These are phyloP conservation scores for Drosophila kokeensis DNA, from an alignment of 2,888 invertebrate genomes.

Conservation along the genomic window DNA sequence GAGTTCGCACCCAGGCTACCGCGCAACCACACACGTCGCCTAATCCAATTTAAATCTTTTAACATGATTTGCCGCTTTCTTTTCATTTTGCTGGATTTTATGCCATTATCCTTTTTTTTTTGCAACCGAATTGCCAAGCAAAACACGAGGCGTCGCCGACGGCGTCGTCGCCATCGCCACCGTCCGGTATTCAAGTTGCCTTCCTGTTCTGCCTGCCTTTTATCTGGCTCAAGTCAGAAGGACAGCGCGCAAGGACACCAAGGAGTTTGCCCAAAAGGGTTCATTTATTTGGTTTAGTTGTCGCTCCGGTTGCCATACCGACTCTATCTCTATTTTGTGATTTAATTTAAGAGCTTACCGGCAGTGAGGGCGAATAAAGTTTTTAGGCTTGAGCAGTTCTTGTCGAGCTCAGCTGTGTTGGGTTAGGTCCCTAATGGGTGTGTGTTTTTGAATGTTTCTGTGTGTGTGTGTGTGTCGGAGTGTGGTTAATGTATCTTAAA, in stretches of 20 bases:
- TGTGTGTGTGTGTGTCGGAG: constrained; percentile 10
- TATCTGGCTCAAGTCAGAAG: constrained; percentile 62
- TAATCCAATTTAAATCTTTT: constrained; percentile 83
- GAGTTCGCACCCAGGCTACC: constrained; percentile 44
- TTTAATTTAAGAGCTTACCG: constrained; percentile 76
- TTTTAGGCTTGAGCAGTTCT: constrained; percentile 33
- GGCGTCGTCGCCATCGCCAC: constrained; percentile 3
- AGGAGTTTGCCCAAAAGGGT: constrained; percentile 72
- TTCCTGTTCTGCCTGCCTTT: constrained; percentile 71
- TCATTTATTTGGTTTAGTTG: constrained; percentile 76
- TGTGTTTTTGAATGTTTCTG: constrained; percentile 15
- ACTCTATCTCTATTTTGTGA: constrained; percentile 77
- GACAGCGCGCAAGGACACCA: constrained; percentile 62
- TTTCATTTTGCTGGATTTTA: constrained; percentile 80
- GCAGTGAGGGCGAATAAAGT: constrained; percentile 27
- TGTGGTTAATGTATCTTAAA: constrained; percentile 70
- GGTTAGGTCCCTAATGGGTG: constrained; percentile 30
- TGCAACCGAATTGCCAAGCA: constrained; percentile 63
- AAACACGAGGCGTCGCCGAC: constrained; percentile 43
- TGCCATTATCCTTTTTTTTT: constrained; percentile 76
- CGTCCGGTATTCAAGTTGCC: constrained; percentile 68
- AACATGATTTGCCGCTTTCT: constrained; percentile 82
- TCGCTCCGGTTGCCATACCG: constrained; percentile 54
- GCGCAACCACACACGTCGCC: constrained; percentile 55
- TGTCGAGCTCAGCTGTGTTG: constrained; percentile 35